Evolutionary conservation across 2,113 vertebrate genomes (phyloP).

Genomic region (Erythrolamprus reginae): DNA sequence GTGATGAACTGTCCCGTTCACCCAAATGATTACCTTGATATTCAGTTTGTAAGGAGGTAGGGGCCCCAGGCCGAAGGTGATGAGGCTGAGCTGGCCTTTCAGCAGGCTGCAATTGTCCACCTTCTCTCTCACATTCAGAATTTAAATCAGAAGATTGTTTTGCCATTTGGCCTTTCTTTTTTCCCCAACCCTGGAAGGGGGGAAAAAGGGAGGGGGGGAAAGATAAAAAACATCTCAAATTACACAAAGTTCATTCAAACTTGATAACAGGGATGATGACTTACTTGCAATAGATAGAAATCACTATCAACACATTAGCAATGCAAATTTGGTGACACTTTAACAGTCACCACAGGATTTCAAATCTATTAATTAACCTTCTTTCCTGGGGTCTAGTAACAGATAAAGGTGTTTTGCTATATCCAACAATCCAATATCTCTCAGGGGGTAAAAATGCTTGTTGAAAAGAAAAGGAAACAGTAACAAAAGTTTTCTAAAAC

Average conservation of each 20-base stretch:
- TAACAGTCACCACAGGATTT: background rate
- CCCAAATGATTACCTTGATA: conserved; percentile 63
- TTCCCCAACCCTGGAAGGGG: conserved; percentile 71
- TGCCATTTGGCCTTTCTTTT: conserved; percentile 77
- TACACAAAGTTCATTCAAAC: background rate
- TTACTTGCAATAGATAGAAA: background rate
- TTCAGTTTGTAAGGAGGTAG: conserved; percentile 60
- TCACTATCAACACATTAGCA: background rate
- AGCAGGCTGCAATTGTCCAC: conserved; percentile 64
- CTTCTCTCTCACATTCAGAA: conserved; percentile 63
- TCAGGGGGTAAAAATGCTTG: background rate
- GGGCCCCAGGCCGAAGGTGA: conserved; percentile 64
- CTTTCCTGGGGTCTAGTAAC: no score
- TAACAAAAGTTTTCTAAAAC: background rate
- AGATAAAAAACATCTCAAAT: background rate
- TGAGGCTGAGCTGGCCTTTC: conserved; percentile 53
- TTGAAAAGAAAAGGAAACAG: background rate
- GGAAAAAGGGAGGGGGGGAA: conserved; percentile 3
- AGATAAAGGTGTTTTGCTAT: background rate
- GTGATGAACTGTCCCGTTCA: conserved; percentile 63
- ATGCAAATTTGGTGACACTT: background rate
- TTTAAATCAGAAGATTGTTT: conserved; percentile 71
- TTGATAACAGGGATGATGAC: background rate
- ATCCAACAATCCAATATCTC: background rate
- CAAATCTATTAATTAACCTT: background rate